phyloP scores from a whole-genome alignment of 2,797 vertebrate genomes.

The Siniperca scherzeri region DNA sequence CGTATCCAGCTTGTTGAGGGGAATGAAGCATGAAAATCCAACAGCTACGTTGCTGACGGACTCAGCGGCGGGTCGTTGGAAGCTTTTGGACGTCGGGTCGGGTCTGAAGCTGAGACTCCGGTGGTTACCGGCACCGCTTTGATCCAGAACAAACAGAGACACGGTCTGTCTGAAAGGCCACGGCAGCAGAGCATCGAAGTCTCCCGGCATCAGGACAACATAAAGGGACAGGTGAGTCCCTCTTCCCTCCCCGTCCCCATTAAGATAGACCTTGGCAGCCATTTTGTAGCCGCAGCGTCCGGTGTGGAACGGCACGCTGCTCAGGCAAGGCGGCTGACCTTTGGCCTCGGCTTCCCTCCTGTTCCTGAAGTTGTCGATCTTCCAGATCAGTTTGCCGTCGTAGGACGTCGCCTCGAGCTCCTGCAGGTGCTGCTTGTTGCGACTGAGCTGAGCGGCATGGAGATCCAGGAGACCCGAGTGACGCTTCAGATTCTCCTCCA shows the following conservation, averaged over 20 bases:
- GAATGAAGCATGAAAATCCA: constrained; percentile 89
- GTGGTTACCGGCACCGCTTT: constrained; percentile 90
- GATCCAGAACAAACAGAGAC: constrained; percentile 91
- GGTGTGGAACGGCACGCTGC: constrained; percentile 91
- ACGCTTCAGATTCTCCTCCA: constrained; percentile 88
- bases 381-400: constrained; percentile 93
- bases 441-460: constrained; percentile 89
- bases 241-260: constrained; percentile 90
- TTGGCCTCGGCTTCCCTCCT: constrained; percentile 86
- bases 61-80: constrained; percentile 83
- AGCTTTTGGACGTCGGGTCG: constrained; percentile 89
- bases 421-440: constrained; percentile 89
- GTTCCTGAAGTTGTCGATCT: constrained; percentile 88
- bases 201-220: constrained; percentile 92
- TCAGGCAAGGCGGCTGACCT: constrained; percentile 85
- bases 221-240: constrained; percentile 92
- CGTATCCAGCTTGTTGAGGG: constrained; percentile 84
- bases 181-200: constrained; percentile 91
- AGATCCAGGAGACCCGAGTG: constrained; percentile 88
- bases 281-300: constrained; percentile 92
- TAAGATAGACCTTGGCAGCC: constrained; percentile 88
- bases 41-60: constrained; percentile 90
- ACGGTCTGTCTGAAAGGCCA: constrained; percentile 94
- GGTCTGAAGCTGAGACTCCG: constrained; percentile 88
- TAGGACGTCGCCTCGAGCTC: constrained; percentile 90